A percentile compares a stretch with the other conserved stretches of the same genome.
Evolutionary conservation across 2,113 vertebrate genomes (phyloP).

Genomic region (Numida meleagris): DNA sequence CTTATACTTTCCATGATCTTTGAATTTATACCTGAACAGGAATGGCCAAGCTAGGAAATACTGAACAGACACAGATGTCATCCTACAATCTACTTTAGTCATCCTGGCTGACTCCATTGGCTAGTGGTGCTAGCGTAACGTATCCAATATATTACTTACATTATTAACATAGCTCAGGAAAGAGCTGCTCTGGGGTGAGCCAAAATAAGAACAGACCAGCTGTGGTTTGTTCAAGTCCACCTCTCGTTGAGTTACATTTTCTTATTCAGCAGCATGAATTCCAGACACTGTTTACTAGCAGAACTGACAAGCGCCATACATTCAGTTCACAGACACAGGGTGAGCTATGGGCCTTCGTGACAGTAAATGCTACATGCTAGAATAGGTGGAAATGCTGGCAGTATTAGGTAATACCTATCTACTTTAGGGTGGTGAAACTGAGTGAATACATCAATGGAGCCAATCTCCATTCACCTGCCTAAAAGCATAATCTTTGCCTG

Average conservation of each 20-base stretch:
- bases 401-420: background rate
- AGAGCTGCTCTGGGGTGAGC: background rate
- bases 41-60: background rate
- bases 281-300: background rate
- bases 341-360: background rate
- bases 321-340: fast-evolving
- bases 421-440: background rate
- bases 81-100: background rate
- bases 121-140: background rate
- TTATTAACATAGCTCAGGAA: background rate
- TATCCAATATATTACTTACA: background rate
- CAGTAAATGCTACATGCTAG: background rate
- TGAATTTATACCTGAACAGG: background rate
- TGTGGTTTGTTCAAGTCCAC: background rate
- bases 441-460: background rate
- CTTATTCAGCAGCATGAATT: background rate
- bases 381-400: background rate
- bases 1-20: background rate
- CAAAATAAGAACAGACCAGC: background rate
- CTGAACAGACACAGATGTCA: background rate
- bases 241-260: background rate
- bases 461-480: background rate
- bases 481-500: background rate
- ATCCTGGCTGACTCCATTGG: background rate
- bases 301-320: background rate